Evolutionary conservation across 2,113 vertebrate genomes (phyloP).

Genomic region (Paratilapia polleni): DNA sequence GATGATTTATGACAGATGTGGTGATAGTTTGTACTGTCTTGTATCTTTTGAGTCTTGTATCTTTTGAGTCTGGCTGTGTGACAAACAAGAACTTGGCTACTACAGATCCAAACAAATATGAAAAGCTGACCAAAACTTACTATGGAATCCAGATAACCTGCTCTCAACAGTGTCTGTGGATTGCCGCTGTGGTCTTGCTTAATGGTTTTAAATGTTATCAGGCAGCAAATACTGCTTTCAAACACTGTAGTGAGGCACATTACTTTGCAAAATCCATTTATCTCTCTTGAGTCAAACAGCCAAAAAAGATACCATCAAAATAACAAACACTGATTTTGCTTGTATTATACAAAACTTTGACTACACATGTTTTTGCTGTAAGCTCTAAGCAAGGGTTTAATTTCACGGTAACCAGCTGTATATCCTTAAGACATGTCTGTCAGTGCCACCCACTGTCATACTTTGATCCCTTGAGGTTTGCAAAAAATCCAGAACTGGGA

Average conservation of each 20-base stretch:
- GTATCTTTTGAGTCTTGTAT: neutral
- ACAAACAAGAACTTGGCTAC: neutral
- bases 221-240: constrained; percentile 9
- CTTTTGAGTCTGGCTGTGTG: neutral
- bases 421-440: constrained; percentile 7
- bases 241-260: neutral
- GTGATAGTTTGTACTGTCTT: neutral
- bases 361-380: neutral
- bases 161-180: neutral
- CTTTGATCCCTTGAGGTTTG: constrained; percentile 51
- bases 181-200: neutral
- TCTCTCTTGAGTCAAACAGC: constrained; percentile 20
- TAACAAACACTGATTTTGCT: neutral
- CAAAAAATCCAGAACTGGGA: constrained; percentile 20
- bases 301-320: neutral
- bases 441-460: constrained; percentile 9
- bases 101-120: constrained; percentile 38
- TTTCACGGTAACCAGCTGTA: constrained; percentile 13
- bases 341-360: neutral
- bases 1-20: constrained; percentile 51
- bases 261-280: constrained; percentile 7
- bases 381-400: constrained; percentile 3
- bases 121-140: neutral
- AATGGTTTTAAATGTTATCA: constrained; percentile 26
- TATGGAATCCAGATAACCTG: constrained; percentile 39